Evolutionary conservation across 2,888 invertebrate genomes (phyloP), one percentile per base, ranked within the genome.

Genomic region (Sinohyriopsis cumingii): DNA sequence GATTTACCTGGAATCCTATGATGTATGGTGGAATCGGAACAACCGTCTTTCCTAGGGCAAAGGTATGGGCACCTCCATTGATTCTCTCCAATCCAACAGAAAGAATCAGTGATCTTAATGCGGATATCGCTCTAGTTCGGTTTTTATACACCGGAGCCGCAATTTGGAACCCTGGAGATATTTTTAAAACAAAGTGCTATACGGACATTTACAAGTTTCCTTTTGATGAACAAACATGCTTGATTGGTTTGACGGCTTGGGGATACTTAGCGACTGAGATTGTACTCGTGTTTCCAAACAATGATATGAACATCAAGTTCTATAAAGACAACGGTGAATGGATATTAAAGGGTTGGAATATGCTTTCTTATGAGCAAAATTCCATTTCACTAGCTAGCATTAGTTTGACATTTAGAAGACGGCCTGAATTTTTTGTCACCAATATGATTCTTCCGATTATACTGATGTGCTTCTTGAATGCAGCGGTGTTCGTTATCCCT

Each of bases 241-340:
- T 15, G 9, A 59, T 72, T 9, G 19, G 57, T 15, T 59, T 75
- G 54, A 54, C 66, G 28, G 61, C 75, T 4, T 75, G 72, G 70
- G 60, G 55, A 55, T 63, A 61, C 18, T 19, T 55, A 5, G 60
- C 59, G 18, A 20, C 62, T 4, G 75, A 75, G 56, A 64, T 75
- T 1, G 15, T 60, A 22, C 59, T 74, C 20, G n/a, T 60, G 9
- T 56, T 59, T 18, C 64, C 71, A 18, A 57, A 25, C 19, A n/a
- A 65, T 15, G 25, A 63, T 9, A 56, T 69, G 20, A n/a, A 56
- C 54, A 65, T 33, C 7, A 28, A 61, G 6, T 69, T 69, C 25
- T 71, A 71, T 66, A 22, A 56, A 20, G 71, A 74, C 33, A 71
- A 69, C 45, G 74, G 74, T 2, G 74, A 74, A 57, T 74, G 74